Percentiles rank a stretch among this genome's conserved stretches.
These are phyloP conservation scores for Uria lomvia DNA, from an alignment of 2,113 vertebrate genomes.

Conservation along the genomic window DNA sequence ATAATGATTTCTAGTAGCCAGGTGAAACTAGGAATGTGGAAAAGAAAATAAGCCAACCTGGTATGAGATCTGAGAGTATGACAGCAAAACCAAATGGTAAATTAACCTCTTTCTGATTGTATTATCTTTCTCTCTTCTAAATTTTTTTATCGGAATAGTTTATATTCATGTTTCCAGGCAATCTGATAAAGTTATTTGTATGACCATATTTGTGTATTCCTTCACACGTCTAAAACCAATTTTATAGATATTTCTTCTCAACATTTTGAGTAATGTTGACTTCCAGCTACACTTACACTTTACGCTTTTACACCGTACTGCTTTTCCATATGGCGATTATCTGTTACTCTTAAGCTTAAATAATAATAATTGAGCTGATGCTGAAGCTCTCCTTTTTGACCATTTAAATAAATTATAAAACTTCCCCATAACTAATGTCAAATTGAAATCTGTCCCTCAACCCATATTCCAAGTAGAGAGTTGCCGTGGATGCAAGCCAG, in stretches of 20 bases:
- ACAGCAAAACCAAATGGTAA: background rate
- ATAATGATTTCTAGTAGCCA: background rate
- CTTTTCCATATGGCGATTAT: slow-evolving; percentile 36
- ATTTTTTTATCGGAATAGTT: background rate
- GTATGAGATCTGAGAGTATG: background rate
- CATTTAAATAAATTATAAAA: slow-evolving; percentile 59
- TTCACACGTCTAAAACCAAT: fast-evolving
- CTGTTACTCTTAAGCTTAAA: background rate
- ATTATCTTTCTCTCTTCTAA: background rate
- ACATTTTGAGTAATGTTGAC: background rate
- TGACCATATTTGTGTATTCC: background rate
- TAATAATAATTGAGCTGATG: background rate
- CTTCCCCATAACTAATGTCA: slow-evolving; percentile 66
- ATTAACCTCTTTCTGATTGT: background rate
- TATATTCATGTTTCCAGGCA: background rate
- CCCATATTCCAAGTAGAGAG: slow-evolving; percentile 49
- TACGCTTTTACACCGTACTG: background rate
- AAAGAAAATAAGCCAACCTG: background rate
- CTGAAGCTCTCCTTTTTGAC: slow-evolving; percentile 46
- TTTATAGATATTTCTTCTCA: background rate
- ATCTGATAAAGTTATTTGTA: background rate
- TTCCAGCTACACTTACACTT: slow-evolving; percentile 1
- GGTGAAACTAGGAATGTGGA: background rate
- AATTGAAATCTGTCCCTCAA: slow-evolving; percentile 56
- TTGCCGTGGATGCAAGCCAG: slow-evolving; percentile 52